These are phyloP conservation scores for Oedothorax gibbosus DNA, from an alignment of 1,140 invertebrate species.

Conservation along the genomic window DNA sequence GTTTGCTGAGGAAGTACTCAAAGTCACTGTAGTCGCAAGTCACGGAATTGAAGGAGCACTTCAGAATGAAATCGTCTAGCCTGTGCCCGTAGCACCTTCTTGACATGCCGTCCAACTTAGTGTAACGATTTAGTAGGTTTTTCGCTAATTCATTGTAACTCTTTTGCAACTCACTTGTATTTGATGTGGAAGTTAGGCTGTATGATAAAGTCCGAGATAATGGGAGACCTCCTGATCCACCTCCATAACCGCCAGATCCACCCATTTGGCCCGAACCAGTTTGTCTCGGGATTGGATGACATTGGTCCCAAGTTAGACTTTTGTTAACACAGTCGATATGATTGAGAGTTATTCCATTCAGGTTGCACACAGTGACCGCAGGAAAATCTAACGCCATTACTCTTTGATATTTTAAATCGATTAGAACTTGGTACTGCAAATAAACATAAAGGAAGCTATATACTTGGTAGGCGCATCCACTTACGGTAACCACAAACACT, in stretches of 20 bases:
- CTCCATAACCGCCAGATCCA: too few species aligned
- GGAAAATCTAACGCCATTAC: background rate
- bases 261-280: too few species aligned
- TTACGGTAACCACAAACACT: background rate
- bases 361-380: slow-evolving; percentile 17
- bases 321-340: background rate
- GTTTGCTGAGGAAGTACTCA: background rate
- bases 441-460: background rate
- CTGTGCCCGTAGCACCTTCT: background rate
- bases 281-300: background rate
- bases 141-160: background rate
- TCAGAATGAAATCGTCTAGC: background rate
- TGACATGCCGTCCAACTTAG: background rate
- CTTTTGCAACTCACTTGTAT: background rate
- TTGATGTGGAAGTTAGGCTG: background rate
- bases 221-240: background rate
- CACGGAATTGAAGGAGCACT: background rate
- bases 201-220: background rate
- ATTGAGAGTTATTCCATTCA: background rate
- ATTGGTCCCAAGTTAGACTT: background rate
- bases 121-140: background rate
- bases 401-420: background rate
- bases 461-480: background rate
- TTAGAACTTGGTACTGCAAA: slow-evolving; percentile 16
- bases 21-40: background rate